Conservation (phyloP, 2,888 invertebrate genomes). For the Rapana venosa region DNA sequence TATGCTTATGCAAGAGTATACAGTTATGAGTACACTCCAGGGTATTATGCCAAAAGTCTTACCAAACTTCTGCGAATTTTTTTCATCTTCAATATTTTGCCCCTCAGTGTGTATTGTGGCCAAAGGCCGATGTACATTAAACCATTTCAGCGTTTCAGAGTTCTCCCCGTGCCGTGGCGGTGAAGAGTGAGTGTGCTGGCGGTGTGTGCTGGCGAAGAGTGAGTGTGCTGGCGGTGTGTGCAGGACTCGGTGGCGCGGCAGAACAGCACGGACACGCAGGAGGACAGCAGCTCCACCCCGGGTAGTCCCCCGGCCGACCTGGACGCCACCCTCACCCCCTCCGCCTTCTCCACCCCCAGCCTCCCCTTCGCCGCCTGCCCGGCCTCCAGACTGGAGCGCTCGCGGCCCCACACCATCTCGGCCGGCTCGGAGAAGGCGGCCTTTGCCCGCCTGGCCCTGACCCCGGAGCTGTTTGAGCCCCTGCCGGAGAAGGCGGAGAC, state of each 20-base stretch:
- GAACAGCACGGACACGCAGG: conserved; percentile 58
- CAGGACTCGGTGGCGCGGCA: conserved; percentile 42
- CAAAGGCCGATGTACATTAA: too few species aligned
- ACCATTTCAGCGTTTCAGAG: too few species aligned
- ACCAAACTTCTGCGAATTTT: too few species aligned
- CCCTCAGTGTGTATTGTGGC: too few species aligned
- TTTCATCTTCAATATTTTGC: too few species aligned
- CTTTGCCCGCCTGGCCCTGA: conserved; percentile 87
- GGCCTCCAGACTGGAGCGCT: conserved; percentile 78
- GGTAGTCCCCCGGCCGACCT: conserved; percentile 80
- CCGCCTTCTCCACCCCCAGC: conserved; percentile 74
- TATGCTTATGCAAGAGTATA: too few species aligned
- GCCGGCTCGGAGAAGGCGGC: conserved; percentile 88
- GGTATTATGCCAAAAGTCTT: too few species aligned
- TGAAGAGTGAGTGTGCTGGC: too few species aligned
- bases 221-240: neutral
- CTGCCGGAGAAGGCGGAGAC: conserved; percentile 77
- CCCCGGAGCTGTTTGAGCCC: conserved; percentile 92
- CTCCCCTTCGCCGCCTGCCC: conserved; percentile 58
- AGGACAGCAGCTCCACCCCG: conserved; percentile 70
- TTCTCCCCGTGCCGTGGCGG: too few species aligned
- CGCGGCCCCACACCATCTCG: conserved; percentile 95
- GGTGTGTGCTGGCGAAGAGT: too few species aligned
- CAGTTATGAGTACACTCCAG: too few species aligned
- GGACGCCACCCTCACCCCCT: conserved; percentile 79